phyloP scores from a whole-genome alignment of 2,797 vertebrate species.

The Psittacula echo region DNA sequence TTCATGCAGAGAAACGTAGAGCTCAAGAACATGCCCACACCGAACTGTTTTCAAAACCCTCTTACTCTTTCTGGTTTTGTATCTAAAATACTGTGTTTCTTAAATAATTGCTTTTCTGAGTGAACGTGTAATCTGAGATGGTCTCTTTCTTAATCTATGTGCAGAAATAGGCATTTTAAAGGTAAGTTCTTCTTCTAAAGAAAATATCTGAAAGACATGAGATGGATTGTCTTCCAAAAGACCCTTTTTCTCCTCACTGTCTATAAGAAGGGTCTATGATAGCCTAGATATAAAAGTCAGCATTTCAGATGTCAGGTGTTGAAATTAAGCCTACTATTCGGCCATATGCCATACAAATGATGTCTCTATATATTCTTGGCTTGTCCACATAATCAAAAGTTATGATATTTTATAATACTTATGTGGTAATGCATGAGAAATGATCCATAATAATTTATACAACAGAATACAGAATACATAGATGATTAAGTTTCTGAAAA shows the following conservation, averaged over 20 bases:
- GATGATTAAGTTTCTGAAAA: not conserved
- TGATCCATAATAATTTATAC: not conserved
- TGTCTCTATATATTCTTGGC: not conserved
- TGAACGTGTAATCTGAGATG: not conserved
- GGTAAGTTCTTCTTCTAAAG: not conserved
- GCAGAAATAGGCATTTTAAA: not conserved
- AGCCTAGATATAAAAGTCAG: not conserved
- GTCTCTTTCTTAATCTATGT: not conserved
- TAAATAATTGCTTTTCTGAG: not conserved
- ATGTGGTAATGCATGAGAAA: not conserved
- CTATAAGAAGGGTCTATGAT: not conserved
- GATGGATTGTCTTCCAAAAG: not conserved
- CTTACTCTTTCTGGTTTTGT: not conserved
- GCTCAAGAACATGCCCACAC: not conserved
- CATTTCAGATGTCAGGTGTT: not conserved
- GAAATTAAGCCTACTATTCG: not conserved
- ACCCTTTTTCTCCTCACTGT: not conserved
- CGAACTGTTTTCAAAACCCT: not conserved
- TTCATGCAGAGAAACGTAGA: not conserved
- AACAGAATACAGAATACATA: not conserved
- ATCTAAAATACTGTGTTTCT: not conserved
- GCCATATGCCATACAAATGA: not conserved
- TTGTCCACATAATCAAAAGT: not conserved
- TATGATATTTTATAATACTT: not conserved
- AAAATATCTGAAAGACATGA: not conserved